Evolutionary conservation across 1,140 invertebrate species (phyloP), one percentile per base, ranked within the genome.

Genomic region (Pseudomyrmex cubaensis): DNA sequence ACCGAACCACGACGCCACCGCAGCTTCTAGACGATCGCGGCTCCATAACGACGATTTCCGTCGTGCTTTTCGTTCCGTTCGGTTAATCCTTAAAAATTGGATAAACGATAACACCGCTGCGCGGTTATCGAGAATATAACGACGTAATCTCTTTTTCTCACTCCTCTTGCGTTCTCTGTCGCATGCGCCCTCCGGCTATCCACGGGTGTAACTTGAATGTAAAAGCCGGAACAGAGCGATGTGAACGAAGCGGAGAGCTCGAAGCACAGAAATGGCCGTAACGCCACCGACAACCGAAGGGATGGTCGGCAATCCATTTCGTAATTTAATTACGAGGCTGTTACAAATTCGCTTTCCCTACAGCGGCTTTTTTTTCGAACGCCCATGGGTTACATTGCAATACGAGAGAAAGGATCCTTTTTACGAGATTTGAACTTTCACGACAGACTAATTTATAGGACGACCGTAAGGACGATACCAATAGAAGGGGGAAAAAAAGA

Each of bases 261-360:
- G 76, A 52, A 57, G 64, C 44, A 17, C 54, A 70, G 48, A 78
- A 35, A 78, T 22, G 76, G 44, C 20, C 20, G 44, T 78, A 70
- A 78, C 76, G 44, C 52, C 54, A 59, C 20, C 64, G 35, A 35
- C 35, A 44, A 50, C 44, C 54, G 76, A 80, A 57, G 46, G 44
- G 54, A 80, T 48, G 44, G 17, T 25, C 50, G 20, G 76, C 66
- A 72, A 80, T 80, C 54, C 66, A 80, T 80, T 80, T 72, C 44
- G 76, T 80, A 80, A 80, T 80, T 80, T 80, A 80, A 80, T 80
- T 80, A 80, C 44, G 12, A 61, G 22, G 44, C 66, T 17, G 54
- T 80, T 80, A 72, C 76, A 70, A 72, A 72, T 80, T 80, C n/a
- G 66, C 54, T 61, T 50, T 80, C 54, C 46, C 66, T 80, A 17